phyloP scores from a whole-genome alignment of 2,797 vertebrate species.

The Columba guinea region DNA sequence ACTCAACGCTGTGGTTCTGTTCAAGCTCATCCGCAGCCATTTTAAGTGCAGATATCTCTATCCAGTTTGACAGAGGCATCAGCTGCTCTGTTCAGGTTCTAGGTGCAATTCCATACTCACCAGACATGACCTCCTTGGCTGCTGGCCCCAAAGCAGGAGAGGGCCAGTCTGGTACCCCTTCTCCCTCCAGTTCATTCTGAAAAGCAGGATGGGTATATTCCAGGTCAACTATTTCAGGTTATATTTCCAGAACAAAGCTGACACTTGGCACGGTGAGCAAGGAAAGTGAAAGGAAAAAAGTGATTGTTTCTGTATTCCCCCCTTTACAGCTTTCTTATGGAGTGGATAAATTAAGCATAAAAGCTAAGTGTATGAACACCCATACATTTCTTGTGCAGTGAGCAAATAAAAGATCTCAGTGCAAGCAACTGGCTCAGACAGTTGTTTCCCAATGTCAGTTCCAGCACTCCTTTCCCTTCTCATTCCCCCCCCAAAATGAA shows the following conservation, averaged over 20 bases:
- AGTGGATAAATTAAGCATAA: background rate
- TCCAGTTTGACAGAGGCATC: background rate
- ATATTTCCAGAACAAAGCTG: background rate
- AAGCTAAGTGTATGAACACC: background rate
- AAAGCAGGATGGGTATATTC: background rate
- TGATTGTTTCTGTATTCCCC: background rate
- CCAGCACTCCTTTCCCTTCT: background rate
- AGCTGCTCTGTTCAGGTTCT: background rate
- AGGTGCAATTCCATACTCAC: rapidly evolving
- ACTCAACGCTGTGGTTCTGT: background rate
- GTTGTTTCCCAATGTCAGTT: background rate
- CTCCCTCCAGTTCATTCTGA: background rate
- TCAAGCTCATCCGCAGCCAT: background rate
- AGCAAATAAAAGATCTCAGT: background rate
- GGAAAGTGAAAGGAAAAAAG: background rate
- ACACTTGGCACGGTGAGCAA: background rate
- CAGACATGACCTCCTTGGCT: background rate
- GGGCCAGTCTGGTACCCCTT: background rate
- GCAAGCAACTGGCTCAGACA: background rate
- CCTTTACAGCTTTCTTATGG: background rate
- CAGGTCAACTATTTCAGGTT: background rate
- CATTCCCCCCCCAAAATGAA: background rate
- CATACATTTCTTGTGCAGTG: background rate
- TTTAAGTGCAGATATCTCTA: background rate
- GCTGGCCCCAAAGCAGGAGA: background rate